phyloP scores from a whole-genome alignment of 2,113 vertebrate species.

The Protobothrops flavoviridis region DNA sequence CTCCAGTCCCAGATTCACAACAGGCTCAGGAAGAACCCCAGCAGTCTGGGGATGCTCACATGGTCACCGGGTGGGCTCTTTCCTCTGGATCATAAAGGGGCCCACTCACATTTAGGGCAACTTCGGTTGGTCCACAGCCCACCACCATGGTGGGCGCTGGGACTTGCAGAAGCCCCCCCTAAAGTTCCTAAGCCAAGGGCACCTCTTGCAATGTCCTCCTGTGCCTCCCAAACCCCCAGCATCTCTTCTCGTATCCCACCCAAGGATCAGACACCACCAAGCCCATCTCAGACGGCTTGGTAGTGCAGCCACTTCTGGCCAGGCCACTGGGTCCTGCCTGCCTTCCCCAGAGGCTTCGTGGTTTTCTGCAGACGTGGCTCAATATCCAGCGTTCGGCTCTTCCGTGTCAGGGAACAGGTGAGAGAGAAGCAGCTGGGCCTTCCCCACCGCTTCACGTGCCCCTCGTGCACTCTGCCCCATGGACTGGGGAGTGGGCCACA shows the following conservation, averaged over 20 bases:
- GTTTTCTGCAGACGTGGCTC: neutral
- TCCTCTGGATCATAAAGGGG: neutral
- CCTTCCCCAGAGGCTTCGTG: neutral
- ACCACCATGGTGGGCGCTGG: neutral
- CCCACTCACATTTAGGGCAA: neutral
- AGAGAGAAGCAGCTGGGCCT: neutral
- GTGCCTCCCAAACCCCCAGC: fast-evolving
- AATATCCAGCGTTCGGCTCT: conserved; percentile 49
- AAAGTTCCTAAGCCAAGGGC: neutral
- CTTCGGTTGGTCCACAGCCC: neutral
- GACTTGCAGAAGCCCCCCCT: neutral
- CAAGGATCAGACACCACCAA: fast-evolving
- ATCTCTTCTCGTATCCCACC: neutral
- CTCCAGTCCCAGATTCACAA: neutral
- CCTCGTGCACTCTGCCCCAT: neutral
- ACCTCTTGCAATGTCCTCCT: no score
- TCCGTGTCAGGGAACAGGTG: conserved; percentile 66
- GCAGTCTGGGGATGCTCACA: neutral
- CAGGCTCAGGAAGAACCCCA: neutral
- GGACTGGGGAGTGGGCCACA: neutral
- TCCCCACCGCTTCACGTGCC: neutral
- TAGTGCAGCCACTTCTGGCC: neutral
- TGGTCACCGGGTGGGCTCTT: neutral
- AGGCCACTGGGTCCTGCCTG: conserved; percentile 35
- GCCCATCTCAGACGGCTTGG: neutral